phyloP scores from a whole-genome alignment of 2,888 invertebrate genomes.

The Drosophila koepferae region DNA sequence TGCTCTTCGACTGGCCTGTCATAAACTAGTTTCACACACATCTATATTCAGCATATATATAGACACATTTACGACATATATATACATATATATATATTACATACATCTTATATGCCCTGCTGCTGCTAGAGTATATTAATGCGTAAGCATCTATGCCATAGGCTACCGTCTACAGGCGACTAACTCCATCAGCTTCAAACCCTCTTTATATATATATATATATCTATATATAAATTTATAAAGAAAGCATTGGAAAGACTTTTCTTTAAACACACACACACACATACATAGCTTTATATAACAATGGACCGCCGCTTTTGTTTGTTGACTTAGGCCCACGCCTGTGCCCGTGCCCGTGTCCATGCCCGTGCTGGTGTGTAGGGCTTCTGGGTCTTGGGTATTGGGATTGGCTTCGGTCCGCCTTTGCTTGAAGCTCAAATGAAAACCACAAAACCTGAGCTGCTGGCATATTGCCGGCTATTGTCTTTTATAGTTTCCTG shows the following conservation, averaged over 20 bases:
- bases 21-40: conserved; percentile 80
- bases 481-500: conserved; percentile 80
- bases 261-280: conserved; percentile 45
- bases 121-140: conserved; percentile 60
- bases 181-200: conserved; percentile 17
- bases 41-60: conserved; percentile 52
- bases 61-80: conserved; percentile 23
- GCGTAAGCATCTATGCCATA: conserved; percentile 61
- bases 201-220: conserved; percentile 7
- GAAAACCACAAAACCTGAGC: conserved; percentile 80
- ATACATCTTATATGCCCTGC: conserved; percentile 12
- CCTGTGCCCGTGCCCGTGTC: conserved; percentile 23
- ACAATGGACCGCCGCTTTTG: conserved; percentile 55
- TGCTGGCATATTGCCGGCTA: conserved; percentile 77
- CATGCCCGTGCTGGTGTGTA: conserved; percentile 26
- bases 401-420: conserved; percentile 31
- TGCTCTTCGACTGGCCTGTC: conserved; percentile 49
- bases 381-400: conserved; percentile 53
- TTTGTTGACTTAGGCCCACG: conserved; percentile 81
- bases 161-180: conserved; percentile 24
- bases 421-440: conserved; percentile 45
- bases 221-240: conserved; percentile 25
- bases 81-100: conserved; percentile 6
- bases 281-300: conserved; percentile 19
- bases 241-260: conserved; percentile 67